phyloP scores from a whole-genome alignment of 2,797 vertebrate genomes.

The Paedocypris micromegethes region DNA sequence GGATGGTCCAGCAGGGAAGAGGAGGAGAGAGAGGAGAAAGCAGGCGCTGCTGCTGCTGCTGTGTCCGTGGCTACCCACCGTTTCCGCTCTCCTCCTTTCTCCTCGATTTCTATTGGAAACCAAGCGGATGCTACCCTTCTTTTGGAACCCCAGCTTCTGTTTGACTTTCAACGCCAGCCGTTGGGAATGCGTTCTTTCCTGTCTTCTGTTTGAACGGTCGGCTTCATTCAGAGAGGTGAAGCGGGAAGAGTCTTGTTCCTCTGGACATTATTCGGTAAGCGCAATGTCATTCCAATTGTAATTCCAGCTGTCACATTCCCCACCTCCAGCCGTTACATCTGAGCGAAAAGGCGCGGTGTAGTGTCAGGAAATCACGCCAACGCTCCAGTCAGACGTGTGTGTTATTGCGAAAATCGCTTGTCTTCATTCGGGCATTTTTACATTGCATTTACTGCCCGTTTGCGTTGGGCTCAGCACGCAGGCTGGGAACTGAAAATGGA shows the following conservation, averaged over 20 bases:
- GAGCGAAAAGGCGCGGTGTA: slow-evolving; percentile 7
- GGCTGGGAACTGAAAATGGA: slow-evolving; percentile 45
- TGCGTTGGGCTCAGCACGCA: slow-evolving; percentile 24
- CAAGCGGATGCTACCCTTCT: slow-evolving; percentile 57
- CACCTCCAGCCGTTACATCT: slow-evolving; percentile 33
- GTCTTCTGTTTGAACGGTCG: slow-evolving; percentile 63
- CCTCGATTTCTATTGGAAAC: slow-evolving; percentile 46
- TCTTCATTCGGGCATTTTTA: not conserved
- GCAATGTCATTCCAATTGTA: slow-evolving; percentile 69
- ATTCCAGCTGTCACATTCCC: slow-evolving; percentile 43
- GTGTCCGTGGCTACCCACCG: slow-evolving; percentile 66
- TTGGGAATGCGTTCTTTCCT: slow-evolving; percentile 58
- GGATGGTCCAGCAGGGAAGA: slow-evolving; percentile 40
- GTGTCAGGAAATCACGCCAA: not conserved
- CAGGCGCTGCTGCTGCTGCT: slow-evolving; percentile 51
- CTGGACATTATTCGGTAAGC: slow-evolving; percentile 73
- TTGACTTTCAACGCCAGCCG: slow-evolving; percentile 43
- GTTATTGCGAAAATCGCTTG: not conserved
- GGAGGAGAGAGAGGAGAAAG: slow-evolving; percentile 50
- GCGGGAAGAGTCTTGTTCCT: slow-evolving; percentile 59
- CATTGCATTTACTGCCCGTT: slow-evolving; percentile 10
- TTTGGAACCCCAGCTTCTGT: slow-evolving; percentile 44
- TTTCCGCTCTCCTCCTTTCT: slow-evolving; percentile 52
- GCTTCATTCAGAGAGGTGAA: slow-evolving; percentile 52
- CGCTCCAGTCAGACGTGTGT: no score